These are phyloP conservation scores for Drosophila subquinaria DNA, from an alignment of 2,888 invertebrate species.

Conservation along the genomic window DNA sequence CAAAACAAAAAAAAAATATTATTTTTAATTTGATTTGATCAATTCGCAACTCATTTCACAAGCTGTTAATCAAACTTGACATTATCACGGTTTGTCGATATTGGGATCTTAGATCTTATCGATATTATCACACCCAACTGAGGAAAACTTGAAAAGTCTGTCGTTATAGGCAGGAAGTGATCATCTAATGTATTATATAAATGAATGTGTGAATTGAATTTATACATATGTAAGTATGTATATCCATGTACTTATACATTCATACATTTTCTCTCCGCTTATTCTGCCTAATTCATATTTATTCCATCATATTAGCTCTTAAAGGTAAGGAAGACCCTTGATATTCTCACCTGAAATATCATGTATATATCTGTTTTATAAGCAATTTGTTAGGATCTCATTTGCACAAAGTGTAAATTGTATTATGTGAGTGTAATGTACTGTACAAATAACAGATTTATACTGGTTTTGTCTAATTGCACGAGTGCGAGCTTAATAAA, in stretches of 20 bases:
- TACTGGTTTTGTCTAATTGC: slow-evolving; percentile 17
- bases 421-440: slow-evolving; percentile 24
- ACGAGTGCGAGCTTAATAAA: slow-evolving; percentile 10
- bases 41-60: not conserved
- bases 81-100: not conserved
- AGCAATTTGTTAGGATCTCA: slow-evolving; percentile 16
- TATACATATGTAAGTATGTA: not conserved
- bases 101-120: slow-evolving; percentile 1
- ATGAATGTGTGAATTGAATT: not conserved
- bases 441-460: slow-evolving; percentile 27
- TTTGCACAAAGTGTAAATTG: slow-evolving; percentile 14
- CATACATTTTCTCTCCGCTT: not conserved
- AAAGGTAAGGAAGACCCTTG: not conserved
- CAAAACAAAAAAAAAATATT: too few species aligned
- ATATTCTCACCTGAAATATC: slow-evolving; percentile 18
- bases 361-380: not conserved
- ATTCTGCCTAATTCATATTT: not conserved
- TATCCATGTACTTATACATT: not conserved
- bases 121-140: not conserved
- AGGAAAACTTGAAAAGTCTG: not conserved
- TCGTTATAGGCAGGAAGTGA: slow-evolving; percentile 1
- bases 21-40: too few species aligned
- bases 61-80: not conserved
- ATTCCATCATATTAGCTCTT: not conserved
- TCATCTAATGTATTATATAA: not conserved